Evolutionary conservation across 2,113 vertebrate species (phyloP), one percentile per base, ranked within the genome.

Genomic region (Salvelinus fontinalis): DNA sequence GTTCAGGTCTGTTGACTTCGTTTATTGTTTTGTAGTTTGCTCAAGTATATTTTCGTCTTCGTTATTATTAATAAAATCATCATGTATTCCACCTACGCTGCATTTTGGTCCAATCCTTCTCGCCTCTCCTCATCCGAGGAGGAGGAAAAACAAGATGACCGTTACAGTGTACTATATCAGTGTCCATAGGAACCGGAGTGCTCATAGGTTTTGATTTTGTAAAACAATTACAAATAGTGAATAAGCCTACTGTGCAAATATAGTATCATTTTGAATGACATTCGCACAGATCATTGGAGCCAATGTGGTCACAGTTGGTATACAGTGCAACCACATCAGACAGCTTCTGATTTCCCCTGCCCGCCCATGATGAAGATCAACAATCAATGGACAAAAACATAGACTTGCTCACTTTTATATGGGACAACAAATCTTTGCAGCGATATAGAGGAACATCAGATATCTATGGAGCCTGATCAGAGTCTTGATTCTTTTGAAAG

Each of bases 401-500:
- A 20, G 54, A 16, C 54, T 57, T 57, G 54, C 54, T 57, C 54
- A 14, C 9, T 54, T 14, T 18, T 54, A 54, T 62, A 62, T 2
- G n/a, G 59, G 59, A 62, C 51, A 62, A 62, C 59, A 24, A n/a
- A 22, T 22, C 5, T 24, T 22, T 3, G 20, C 59, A n/a, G n/a
- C 22, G 20, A n/a, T 11, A 22, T 7, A 62, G 59, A 62, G 59
- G 59, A 62, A n/a, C 7, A 22, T 9, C 18, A 62, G n/a, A 24
- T 13, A 13, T 16, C 83, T 76, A 74, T 82, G 74, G 74, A 77
- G 79, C 75, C 83, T 74, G 83, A 86, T 85, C 83, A 81, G 77
- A 81, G 79, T 75, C 70, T 78, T 18, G 67, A 83, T 74, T 39
- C 81, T 70, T 87, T 82, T 89, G 85, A 92, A 90, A 86, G 90